Percentiles rank a stretch among this genome's conserved stretches.
Conservation (phyloP, 2,113 vertebrate genomes). For the Ailuropoda melanoleuca region DNA sequence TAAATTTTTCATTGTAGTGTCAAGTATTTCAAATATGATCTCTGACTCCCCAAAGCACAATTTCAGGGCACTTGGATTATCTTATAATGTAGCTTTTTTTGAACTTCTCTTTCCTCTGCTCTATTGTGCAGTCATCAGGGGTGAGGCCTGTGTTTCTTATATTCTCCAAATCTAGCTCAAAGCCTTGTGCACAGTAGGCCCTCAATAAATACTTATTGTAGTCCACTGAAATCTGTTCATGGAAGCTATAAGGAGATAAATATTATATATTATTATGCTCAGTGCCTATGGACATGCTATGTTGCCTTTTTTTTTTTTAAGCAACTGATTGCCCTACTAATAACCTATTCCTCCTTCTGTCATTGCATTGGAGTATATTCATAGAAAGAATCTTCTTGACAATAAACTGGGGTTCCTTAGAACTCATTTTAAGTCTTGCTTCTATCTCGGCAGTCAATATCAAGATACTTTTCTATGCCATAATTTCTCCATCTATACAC, state of each 20-base stretch:
- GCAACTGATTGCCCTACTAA: background rate
- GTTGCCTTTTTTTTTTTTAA: background rate
- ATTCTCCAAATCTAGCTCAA: background rate
- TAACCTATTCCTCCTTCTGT: background rate
- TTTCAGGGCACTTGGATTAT: background rate
- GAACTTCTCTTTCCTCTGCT: background rate
- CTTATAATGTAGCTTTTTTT: background rate
- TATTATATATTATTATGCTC: background rate
- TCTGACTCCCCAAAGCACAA: background rate
- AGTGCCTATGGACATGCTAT: background rate
- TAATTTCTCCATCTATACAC: background rate
- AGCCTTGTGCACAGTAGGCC: background rate
- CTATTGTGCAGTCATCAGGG: background rate
- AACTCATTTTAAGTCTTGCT: background rate
- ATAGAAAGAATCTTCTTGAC: background rate
- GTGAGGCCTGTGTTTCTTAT: background rate
- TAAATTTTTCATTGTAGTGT: slow-evolving; percentile 18
- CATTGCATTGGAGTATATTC: accelerated
- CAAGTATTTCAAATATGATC: slow-evolving; percentile 44
- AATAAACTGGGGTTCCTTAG: background rate
- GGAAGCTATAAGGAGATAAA: background rate
- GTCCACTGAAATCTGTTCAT: background rate
- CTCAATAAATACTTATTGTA: background rate
- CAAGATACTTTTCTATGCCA: background rate
- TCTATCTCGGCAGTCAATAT: background rate